phyloP scores from a whole-genome alignment of 2,888 invertebrate genomes.

The Microctonus hyperodae region DNA sequence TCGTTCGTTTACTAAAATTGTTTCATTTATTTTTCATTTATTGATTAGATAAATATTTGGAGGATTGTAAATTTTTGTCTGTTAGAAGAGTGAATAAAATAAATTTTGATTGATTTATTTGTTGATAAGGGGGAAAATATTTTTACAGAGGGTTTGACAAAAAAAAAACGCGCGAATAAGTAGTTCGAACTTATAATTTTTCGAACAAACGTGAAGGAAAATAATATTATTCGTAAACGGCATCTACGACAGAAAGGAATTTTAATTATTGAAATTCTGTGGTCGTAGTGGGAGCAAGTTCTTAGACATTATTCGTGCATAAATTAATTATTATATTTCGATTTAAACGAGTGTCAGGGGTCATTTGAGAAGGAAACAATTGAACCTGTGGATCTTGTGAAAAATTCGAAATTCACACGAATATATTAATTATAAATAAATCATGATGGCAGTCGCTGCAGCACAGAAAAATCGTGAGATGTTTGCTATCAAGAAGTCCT shows the following conservation, averaged over 20 bases:
- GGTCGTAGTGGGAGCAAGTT: conserved; percentile 31
- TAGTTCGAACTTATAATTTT: conserved; percentile 32
- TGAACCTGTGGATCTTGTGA: conserved; percentile 37
- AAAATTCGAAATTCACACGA: not conserved
- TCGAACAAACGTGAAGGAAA: conserved; percentile 17
- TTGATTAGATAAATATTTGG: not conserved
- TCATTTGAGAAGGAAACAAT: conserved; percentile 24
- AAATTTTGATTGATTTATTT: not conserved
- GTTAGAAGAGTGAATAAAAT: conserved; percentile 6
- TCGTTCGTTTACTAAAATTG: conserved; percentile 19
- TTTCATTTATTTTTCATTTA: conserved; percentile 18
- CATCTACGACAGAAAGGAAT: conserved; percentile 30
- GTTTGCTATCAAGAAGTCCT: conserved; percentile 97
- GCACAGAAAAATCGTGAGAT: conserved; percentile 94
- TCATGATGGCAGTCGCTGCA: conserved; percentile 86
- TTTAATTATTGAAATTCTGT: conserved; percentile 27
- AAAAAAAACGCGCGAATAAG: conserved; percentile 28
- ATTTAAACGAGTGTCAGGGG: no score
- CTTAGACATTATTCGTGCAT: conserved; percentile 4
- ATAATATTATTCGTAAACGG: conserved; percentile 13
- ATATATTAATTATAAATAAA: conserved; percentile 23
- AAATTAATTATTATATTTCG: conserved; percentile 8
- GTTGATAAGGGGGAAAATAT: conserved; percentile 24
- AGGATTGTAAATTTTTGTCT: not conserved
- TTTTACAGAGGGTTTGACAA: conserved; percentile 20